Evolutionary conservation across 2,113 vertebrate species (phyloP).

Genomic region (Zosterops borbonicus): DNA sequence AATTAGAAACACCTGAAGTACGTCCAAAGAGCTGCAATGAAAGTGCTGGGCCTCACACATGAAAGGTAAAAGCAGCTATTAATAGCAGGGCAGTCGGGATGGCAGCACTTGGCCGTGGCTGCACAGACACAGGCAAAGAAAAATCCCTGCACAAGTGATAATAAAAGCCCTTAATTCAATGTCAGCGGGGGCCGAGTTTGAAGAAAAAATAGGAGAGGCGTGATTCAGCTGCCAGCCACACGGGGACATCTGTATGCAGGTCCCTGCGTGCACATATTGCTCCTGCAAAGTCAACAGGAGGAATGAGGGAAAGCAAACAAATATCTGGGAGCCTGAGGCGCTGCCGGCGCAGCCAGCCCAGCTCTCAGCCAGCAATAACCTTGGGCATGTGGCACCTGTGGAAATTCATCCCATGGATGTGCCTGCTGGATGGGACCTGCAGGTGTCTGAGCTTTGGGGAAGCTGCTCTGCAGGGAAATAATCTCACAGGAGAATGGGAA

Average conservation of each 20-base stretch:
- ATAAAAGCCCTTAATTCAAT: conserved; percentile 46
- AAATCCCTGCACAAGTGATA: not conserved
- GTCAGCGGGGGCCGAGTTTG: not conserved
- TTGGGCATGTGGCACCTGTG: rapidly evolving
- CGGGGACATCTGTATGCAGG: conserved; percentile 6
- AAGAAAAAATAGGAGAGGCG: not conserved
- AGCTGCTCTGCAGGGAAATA: not conserved
- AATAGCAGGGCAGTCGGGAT: not conserved
- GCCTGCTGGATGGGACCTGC: not conserved
- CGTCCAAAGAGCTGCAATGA: conserved; percentile 13
- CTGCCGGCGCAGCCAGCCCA: rapidly evolving
- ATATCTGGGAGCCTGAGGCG: not conserved
- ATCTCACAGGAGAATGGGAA: not conserved
- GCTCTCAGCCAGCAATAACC: rapidly evolving
- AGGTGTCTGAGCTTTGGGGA: not conserved
- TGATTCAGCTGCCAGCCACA: not conserved
- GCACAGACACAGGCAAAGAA: not conserved
- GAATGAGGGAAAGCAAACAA: not conserved
- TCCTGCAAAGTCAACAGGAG: conserved; percentile 38
- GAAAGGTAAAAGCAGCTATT: conserved; percentile 45
- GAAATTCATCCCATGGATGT: rapidly evolving
- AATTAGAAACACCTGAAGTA: conserved; percentile 55
- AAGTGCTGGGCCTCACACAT: not conserved
- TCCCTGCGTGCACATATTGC: not conserved
- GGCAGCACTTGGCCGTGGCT: not conserved